Base-by-base conservation (phyloP, 2,888 invertebrate genomes). In the Achlya flavicornis region DNA sequence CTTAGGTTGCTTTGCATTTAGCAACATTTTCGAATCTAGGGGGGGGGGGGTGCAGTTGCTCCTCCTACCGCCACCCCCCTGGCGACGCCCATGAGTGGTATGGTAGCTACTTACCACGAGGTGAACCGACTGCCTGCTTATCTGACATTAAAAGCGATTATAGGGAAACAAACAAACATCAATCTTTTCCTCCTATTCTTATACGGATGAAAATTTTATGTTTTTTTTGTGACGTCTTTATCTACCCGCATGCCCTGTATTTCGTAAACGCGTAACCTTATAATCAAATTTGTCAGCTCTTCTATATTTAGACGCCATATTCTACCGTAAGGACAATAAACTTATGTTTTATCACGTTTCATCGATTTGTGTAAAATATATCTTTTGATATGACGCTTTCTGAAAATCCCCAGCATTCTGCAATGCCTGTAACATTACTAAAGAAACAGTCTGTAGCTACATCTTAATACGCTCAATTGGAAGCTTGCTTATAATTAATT, bases 401-500 rank as follows among this genome's bases (percentile, higher is more conserved):
- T 53, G 19, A 53, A 48, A 1, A 19, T 10, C 10, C 0, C 3
- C 8, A 53, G 2, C 16, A 10, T 53, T 53, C 10, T 53, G 19
- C 7, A 10, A n/a, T 19, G 19, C 7, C 16, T 1, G 16, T 19
- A 3, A 53, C n/a, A 46, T 46, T 46, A 5, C n/a, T 14, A 46
- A 46, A 46, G 46, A 19, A 10, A 53, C 0, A 3, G 53, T 7
- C 53, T 6, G 53, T 7, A 16, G 48, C 10, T n/a, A 53, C 53
- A 53, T 53, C 19, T 53, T 19, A 53, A 53, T 53, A 19, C 53
- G 53, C 53, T 53, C 19, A 53, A 53, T 53, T 53, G 53, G 19
- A 10, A 19, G 53, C 53, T 53, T 53, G 53, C n/a, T 53, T n/a
- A 19, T 53, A 16, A 53, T 14, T 53, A 53, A 53, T 53, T 53